Base-by-base conservation (phyloP, 2,888 invertebrate genomes). In the Anoncus sp. region DNA sequence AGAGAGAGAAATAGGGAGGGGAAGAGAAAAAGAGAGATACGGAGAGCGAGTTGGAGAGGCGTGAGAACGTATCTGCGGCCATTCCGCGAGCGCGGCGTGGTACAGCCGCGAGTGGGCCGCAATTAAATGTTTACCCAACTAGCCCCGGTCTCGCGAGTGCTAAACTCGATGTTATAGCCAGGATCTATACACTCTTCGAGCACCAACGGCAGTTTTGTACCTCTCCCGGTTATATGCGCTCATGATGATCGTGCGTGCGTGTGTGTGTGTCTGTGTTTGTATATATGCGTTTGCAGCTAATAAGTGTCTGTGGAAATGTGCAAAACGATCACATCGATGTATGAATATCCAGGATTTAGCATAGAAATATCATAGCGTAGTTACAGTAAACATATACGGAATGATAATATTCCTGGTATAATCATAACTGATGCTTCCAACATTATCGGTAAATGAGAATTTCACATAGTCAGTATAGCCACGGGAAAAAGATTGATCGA, bases 1-100 rank as follows among this genome's bases (percentile, higher is more conserved):
- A 31, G 31, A 31, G 31, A 47, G 47, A n/a, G 47, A 47, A 16
- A 24, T 53, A 66, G 6, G 9, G 27, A 16, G 40, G 9, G 22
- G 14, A 7, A 51, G 20, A 27, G 14, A 53, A 12, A 49, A 7
- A 9, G 49, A 22, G 49, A 18, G 49, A 55, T 35, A 16, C 59
- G 55, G 65, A 75, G 79, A 65, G 62, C 51, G 53, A 53, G 66
- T 18, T 53, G 43, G 55, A 67, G 85, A 86, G 86, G 85, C 84
- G 84, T 84, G 84, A 83, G 84, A 83, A 83, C 81, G 85, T 85
- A 83, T 83, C 81, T 83, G 84, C 85, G 85, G 84, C 77, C 81
- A 83, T 87, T 85, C 84, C 84, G 82, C 83, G 78, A 72, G 75
- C 69, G 75, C 69, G 71, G 78, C 70, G 67, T 55, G 77, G 81